These are phyloP conservation scores for Toxotes chatareus DNA, from an alignment of 2,113 vertebrate genomes.

Conservation along the genomic window DNA sequence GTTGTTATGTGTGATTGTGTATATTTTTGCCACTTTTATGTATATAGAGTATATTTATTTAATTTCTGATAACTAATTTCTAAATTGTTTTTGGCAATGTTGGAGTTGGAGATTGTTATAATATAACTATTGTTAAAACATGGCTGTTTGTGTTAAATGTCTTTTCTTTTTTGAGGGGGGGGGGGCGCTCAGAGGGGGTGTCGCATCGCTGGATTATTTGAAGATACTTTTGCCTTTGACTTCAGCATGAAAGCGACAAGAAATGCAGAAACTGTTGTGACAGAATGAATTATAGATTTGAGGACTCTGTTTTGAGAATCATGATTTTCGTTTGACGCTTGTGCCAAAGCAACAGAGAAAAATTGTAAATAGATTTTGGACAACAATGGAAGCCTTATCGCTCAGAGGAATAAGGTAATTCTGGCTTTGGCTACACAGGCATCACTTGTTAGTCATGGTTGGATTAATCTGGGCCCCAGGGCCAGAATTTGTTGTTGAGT, in stretches of 20 bases:
- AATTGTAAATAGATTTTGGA: background rate
- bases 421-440: constrained; percentile 2
- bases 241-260: background rate
- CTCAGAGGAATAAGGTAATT: background rate
- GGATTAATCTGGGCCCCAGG: constrained; percentile 1
- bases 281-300: constrained; percentile 16
- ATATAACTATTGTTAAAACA: too few relatives aligned
- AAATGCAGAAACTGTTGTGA: background rate
- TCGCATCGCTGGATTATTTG: constrained; percentile 12
- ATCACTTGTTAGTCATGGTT: background rate
- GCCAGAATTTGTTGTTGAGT: background rate
- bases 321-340: background rate
- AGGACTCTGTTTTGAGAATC: background rate
- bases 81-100: too few relatives aligned
- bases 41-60: too few relatives aligned
- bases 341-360: background rate
- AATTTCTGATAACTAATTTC: too few relatives aligned
- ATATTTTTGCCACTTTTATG: too few relatives aligned
- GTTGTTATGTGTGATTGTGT: too few relatives aligned
- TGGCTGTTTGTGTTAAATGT: too few relatives aligned
- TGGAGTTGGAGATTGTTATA: too few relatives aligned
- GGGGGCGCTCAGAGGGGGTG: too few relatives aligned
- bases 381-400: background rate
- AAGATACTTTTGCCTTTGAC: background rate
- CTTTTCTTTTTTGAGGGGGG: too few relatives aligned